phyloP scores from a whole-genome alignment of 2,113 vertebrate genomes.

The Hylia prasina region DNA sequence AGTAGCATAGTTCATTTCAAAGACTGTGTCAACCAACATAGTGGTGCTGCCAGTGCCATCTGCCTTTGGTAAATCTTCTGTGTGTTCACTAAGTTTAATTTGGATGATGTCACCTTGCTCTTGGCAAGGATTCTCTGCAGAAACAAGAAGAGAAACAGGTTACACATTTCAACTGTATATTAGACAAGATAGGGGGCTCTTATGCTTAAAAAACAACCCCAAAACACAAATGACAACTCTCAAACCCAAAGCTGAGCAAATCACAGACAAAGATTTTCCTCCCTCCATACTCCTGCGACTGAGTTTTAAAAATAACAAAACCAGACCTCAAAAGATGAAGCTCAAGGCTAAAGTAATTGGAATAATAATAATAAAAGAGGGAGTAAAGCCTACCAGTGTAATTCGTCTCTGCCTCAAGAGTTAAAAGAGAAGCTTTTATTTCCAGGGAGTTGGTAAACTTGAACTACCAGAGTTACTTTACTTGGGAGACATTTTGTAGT shows the following conservation, averaged over 20 bases:
- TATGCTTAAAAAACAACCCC: background rate
- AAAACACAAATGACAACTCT: background rate
- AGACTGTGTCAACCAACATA: slow-evolving; percentile 98
- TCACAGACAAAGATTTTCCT: background rate
- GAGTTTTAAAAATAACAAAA: background rate
- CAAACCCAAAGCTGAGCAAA: background rate
- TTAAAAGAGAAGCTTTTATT: background rate
- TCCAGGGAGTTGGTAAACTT: background rate
- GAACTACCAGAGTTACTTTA: background rate
- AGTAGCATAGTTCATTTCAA: slow-evolving; percentile 99
- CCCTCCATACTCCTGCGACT: background rate
- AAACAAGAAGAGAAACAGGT: background rate
- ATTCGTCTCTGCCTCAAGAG: background rate
- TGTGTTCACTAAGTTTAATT: slow-evolving; percentile 98
- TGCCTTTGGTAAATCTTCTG: slow-evolving; percentile 90
- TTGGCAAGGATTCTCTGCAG: slow-evolving; percentile 95
- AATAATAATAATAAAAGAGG: background rate
- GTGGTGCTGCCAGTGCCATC: slow-evolving; percentile 98
- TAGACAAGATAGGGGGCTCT: background rate
- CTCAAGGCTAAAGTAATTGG: background rate
- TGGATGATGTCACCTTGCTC: slow-evolving; percentile 99
- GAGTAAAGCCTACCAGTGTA: background rate
- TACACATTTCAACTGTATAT: background rate
- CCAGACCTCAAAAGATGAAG: background rate
- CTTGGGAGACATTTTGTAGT: background rate